These are phyloP conservation scores for Dolomedes plantarius DNA, from an alignment of 2,888 invertebrate genomes.

Conservation along the genomic window DNA sequence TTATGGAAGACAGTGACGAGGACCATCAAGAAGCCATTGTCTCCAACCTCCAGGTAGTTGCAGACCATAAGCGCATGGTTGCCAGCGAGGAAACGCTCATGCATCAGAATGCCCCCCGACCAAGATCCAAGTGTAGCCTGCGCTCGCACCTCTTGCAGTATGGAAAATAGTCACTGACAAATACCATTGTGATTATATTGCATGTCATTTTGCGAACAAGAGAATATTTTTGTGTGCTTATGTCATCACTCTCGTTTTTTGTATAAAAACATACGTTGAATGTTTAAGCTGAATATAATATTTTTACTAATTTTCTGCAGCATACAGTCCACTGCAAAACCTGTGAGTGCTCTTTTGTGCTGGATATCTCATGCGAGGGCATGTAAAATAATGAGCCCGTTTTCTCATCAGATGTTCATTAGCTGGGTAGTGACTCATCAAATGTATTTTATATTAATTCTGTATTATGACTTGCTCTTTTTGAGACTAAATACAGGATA, in stretches of 20 bases:
- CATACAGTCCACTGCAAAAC: background rate
- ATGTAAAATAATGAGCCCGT: background rate
- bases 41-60: conserved; percentile 55
- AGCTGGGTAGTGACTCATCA: background rate
- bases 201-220: conserved; percentile 45
- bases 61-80: conserved; percentile 57
- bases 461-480: background rate
- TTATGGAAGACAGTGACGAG: conserved; percentile 51
- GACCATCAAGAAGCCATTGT: conserved; percentile 42
- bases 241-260: conserved; percentile 56
- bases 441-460: conserved; percentile 11
- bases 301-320: conserved; percentile 59
- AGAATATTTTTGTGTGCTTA: conserved; percentile 68
- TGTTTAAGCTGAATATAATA: conserved; percentile 51
- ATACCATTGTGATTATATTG: conserved; percentile 17
- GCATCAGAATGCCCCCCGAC: conserved; percentile 41
- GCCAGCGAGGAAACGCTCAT: conserved; percentile 55
- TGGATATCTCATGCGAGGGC: background rate
- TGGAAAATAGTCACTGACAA: conserved; percentile 41
- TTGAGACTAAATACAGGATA: conserved; percentile 11
- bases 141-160: conserved; percentile 71
- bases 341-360: background rate
- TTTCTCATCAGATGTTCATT: conserved; percentile 6
- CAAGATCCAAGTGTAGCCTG: conserved; percentile 69
- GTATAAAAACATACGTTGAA: conserved; percentile 48